Percentiles rank a stretch among this genome's conserved stretches.
Conservation (phyloP, 2,888 invertebrate genomes). For the Parasteatoda lunata region DNA sequence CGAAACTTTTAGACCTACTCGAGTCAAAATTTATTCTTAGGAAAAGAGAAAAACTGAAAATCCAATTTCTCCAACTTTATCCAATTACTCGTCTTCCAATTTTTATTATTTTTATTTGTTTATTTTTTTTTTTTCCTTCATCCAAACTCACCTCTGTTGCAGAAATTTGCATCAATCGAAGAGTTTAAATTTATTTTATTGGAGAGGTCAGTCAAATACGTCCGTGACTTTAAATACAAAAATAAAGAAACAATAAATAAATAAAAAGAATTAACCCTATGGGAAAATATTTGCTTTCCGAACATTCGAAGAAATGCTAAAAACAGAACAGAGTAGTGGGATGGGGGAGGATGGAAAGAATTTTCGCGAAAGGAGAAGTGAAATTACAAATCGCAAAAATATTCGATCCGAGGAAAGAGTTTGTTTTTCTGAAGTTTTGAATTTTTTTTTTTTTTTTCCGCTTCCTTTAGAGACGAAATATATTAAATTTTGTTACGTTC, state of each 20-base stretch:
- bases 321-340: slow-evolving; percentile 5
- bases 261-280: slow-evolving; percentile 22
- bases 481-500: slow-evolving; percentile 7
- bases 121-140: slow-evolving; percentile 1
- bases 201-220: slow-evolving; percentile 36
- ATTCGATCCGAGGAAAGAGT: slow-evolving; percentile 16
- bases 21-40: slow-evolving; percentile 54
- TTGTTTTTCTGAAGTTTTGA: not conserved
- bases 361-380: not conserved
- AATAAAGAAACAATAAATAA: slow-evolving; percentile 3
- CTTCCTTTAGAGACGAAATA: not conserved
- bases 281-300: slow-evolving; percentile 51
- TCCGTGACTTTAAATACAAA: slow-evolving; percentile 8
- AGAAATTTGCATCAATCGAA: slow-evolving; percentile 62
- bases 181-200: slow-evolving; percentile 60
- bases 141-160: not conserved
- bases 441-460: not conserved
- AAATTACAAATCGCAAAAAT: slow-evolving; percentile 25
- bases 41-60: slow-evolving; percentile 36
- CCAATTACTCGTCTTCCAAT: slow-evolving; percentile 50
- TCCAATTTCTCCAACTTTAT: slow-evolving; percentile 61
- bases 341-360: not conserved
- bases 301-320: not conserved
- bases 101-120: slow-evolving; percentile 17
- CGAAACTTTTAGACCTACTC: slow-evolving; percentile 42